Conservation (phyloP, 1,140 invertebrate genomes). For the Rhopalosiphum padi region DNA sequence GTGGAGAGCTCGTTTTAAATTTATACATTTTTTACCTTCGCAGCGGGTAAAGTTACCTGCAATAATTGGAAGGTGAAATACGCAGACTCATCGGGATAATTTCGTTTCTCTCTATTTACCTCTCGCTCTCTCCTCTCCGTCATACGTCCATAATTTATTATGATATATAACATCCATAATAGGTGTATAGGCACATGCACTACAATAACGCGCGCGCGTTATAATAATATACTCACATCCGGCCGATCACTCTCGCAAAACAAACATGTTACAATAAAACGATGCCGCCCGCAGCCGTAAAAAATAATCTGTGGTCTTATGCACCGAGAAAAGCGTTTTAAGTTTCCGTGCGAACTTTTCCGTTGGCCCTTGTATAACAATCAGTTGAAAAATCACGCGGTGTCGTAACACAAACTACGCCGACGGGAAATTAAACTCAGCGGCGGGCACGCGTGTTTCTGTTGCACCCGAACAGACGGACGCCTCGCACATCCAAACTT, state of each 20-base stretch:
- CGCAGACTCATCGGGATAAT: background rate
- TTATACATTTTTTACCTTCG: background rate
- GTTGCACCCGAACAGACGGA: background rate
- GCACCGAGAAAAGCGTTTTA: background rate
- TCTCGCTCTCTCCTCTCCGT: too few relatives aligned
- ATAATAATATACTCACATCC: too few relatives aligned
- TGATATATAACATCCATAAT: background rate
- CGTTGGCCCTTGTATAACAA: too few relatives aligned
- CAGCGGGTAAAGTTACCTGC: background rate
- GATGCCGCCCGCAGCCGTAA: background rate
- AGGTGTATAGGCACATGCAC: too few relatives aligned
- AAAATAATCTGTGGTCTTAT: background rate
- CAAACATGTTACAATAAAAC: background rate
- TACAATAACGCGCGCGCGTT: too few relatives aligned
- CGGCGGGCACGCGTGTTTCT: background rate
- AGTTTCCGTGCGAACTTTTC: background rate
- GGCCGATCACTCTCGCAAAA: background rate
- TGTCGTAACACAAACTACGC: background rate
- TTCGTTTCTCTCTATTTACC: background rate
- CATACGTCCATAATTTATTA: too few relatives aligned
- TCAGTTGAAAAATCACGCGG: background rate
- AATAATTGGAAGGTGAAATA: slow-evolving; percentile 6
- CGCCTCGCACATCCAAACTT: background rate
- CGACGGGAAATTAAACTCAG: background rate
- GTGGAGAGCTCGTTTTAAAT: background rate